These are phyloP conservation scores for Zygothrica quintamaculata DNA, from an alignment of 2,888 invertebrate genomes.

Conservation along the genomic window DNA sequence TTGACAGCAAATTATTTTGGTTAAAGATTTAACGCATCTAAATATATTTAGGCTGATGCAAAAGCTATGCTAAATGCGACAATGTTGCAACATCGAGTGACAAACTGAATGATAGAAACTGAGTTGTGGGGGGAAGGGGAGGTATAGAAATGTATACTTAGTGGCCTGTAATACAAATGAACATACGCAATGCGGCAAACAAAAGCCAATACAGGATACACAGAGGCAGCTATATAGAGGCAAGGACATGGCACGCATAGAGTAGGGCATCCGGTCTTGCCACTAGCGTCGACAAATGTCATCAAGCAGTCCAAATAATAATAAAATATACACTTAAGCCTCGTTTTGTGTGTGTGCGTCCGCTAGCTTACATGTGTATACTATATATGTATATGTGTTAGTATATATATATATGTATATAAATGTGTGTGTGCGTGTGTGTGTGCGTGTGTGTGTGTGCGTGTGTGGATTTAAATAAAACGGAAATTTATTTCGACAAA, in stretches of 20 bases:
- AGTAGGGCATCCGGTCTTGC: slow-evolving; percentile 74
- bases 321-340: slow-evolving; percentile 79
- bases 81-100: slow-evolving; percentile 24
- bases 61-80: slow-evolving; percentile 40
- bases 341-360: slow-evolving; percentile 63
- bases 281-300: slow-evolving; percentile 78
- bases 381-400: slow-evolving; percentile 1
- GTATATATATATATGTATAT: no score
- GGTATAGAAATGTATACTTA: slow-evolving; percentile 4
- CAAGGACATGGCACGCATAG: slow-evolving; percentile 24
- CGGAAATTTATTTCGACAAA: slow-evolving; percentile 80
- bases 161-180: slow-evolving; percentile 62
- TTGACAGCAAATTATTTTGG: no score
- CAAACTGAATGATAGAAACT: neutral
- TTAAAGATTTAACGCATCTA: no score
- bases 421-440: slow-evolving; percentile 17
- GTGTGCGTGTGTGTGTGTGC: slow-evolving; percentile 27
- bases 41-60: no score
- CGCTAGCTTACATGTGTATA: slow-evolving; percentile 16
- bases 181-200: slow-evolving; percentile 77
- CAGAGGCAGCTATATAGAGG: slow-evolving; percentile 7
- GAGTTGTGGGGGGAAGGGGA: slow-evolving; percentile 13
- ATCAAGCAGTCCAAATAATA: slow-evolving; percentile 79
- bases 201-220: slow-evolving; percentile 62
- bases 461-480: slow-evolving; percentile 78